phyloP scores from a whole-genome alignment of 2,888 invertebrate species.

The Lasioglossum leucozonium region DNA sequence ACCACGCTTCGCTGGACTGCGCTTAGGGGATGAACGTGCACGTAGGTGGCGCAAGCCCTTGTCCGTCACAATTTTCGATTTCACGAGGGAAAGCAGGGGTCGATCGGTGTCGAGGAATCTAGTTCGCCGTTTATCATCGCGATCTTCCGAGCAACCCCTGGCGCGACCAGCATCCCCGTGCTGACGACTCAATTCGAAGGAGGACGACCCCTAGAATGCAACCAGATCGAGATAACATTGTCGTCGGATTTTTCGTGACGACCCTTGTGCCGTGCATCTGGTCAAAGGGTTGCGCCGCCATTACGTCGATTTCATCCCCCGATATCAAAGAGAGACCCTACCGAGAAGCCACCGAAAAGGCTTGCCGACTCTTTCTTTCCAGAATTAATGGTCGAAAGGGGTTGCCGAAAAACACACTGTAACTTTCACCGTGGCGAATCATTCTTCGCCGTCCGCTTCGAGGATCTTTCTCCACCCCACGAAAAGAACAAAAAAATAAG shows the following conservation, averaged over 20 bases:
- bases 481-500: neutral
- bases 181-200: conserved; percentile 72
- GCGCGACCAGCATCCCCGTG: conserved; percentile 28
- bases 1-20: neutral
- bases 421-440: neutral
- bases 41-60: neutral
- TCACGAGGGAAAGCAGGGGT: neutral
- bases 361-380: conserved; percentile 68
- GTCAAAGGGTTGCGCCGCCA: conserved; percentile 70
- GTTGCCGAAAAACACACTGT: neutral
- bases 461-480: neutral
- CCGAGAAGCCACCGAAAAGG: conserved; percentile 41
- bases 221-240: conserved; percentile 79
- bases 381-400: conserved; percentile 64
- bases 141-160: conserved; percentile 37
- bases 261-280: conserved; percentile 74
- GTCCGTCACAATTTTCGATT: neutral
- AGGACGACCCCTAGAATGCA: conserved; percentile 55
- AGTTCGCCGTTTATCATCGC: conserved; percentile 44
- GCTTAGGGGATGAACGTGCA: neutral
- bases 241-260: conserved; percentile 73
- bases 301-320: conserved; percentile 69
- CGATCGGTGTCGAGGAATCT: conserved; percentile 11
- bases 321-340: conserved; percentile 61
- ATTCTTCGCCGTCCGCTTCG: neutral